These are phyloP conservation scores for Lasioglossum pauxillum DNA, from an alignment of 2,888 invertebrate species.

Conservation along the genomic window DNA sequence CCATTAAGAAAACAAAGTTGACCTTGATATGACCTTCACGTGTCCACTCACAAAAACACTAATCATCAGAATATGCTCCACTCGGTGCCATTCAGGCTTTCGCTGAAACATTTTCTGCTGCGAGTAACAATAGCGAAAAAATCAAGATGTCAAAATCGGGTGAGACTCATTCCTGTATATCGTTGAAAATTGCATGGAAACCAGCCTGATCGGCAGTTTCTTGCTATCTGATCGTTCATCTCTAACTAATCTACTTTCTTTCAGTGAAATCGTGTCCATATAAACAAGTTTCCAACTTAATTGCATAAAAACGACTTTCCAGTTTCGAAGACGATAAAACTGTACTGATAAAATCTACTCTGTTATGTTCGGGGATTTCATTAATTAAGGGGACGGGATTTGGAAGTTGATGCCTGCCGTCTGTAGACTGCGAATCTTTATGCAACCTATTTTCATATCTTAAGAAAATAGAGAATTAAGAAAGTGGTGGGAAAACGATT, in stretches of 20 bases:
- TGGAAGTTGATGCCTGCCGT: neutral
- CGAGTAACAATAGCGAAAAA: no score
- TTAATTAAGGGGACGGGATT: neutral
- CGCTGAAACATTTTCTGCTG: no score
- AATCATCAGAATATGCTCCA: no score
- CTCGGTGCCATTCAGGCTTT: no score
- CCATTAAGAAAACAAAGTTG: no score
- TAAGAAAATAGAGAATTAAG: no score
- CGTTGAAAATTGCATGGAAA: slow-evolving; percentile 13
- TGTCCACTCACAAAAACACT: no score
- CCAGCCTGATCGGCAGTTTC: neutral
- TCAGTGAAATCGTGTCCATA: slow-evolving; percentile 28
- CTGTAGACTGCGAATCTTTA: neutral
- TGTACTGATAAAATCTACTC: neutral
- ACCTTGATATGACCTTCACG: no score
- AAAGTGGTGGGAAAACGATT: no score
- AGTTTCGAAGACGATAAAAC: neutral
- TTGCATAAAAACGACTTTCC: neutral
- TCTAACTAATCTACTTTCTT: slow-evolving; percentile 42
- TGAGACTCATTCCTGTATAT: neutral
- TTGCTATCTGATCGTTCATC: neutral
- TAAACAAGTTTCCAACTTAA: neutral
- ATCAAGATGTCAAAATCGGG: no score
- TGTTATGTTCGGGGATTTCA: no score
- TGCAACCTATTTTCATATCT: neutral